Evolutionary conservation across 2,888 invertebrate genomes (phyloP), one percentile per base, ranked within the genome.

Genomic region (Congeria kusceri): DNA sequence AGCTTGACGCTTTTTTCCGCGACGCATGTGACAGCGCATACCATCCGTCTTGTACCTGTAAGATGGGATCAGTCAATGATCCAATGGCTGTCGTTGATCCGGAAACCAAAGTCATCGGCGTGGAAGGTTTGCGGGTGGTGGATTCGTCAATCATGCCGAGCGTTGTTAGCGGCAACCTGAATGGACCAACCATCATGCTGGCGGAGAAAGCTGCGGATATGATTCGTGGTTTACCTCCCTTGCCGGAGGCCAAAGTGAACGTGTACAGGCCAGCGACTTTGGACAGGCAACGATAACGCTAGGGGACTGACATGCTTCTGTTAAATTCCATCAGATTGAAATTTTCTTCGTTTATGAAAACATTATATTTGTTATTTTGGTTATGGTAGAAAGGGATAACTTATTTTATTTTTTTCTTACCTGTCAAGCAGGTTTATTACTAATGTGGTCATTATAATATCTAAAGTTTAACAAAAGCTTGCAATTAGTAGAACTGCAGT

Each of bases 101-200:
- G 1, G 90, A 95, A 32, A 88, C 91, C 23, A 82, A 84, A 58
- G 93, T 93, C 3, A 79, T 90, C 23, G 95, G 96, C 0, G 92
- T 96, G 0, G 94, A 95, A 0, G 95, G 95, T 27, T 91, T 97
- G 4, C 94, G 97, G 56, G 94, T 97, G 67, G 95, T 96, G 83
- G 97, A 98, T 92, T 96, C 96, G 3, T 97, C 97, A 88, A 95
- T 97, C 1, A 94, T 97, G 85, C 97, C 97, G 0, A 95, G 95
- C 0, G 96, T 97, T 0, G 93, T 96, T 28, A 96, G 96, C 0
- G 95, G 97, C 1, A 96, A 96, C 88, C 96, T 97, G 58, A 94
- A 94, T 84, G 94, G 93, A 15, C 94, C 94, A 3, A 92, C 92
- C 11, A 93, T 94, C n/a, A 95, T 95, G 94, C 57, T 94, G 61